Base-by-base conservation (phyloP, 2,888 invertebrate species). In the Lampropteryx suffumata region DNA sequence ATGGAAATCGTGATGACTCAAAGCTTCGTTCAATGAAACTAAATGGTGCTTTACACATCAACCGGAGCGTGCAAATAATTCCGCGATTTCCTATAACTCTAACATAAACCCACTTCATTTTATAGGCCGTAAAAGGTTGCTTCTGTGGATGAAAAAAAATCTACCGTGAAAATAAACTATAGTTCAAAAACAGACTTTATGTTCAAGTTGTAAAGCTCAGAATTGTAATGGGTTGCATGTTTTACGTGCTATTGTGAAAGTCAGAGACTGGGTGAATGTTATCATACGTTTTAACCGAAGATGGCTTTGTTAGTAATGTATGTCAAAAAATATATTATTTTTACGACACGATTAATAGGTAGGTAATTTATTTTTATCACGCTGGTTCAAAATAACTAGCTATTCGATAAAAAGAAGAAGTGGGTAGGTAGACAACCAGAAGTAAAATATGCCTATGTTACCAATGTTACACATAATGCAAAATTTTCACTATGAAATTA, bases 31-130 rank as follows among this genome's bases (percentile, higher is more conserved):
- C 41, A 46, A 32, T 39, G 29, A 35, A 52, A 41, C 45, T 45
- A 40, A 56, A 47, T 52, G 45, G 44, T 36, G 39, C 48, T 37
- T 49, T 50, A 45, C 49, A 48, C 39, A 50, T 50, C 45, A 35
- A 35, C 46, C 40, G 40, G 28, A 47, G 45, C 43, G 41, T 55
- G 39, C 50, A 54, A 49, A 57, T 46, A 50, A 54, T 54, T 35
- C 49, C 45, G 32, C 50, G 34, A 49, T 49, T 49, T 44, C 35
- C 45, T 34, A 50, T 50, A 32, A 13, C 52, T 39, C 49, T 50
- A 50, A 54, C 52, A 56, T 51, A 50, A 51, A 50, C 46, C 50
- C 37, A 60, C 58, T 58, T 50, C 53, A 50, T 54, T 63, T 61
- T 60, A 59, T 59, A 51, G 55, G 51, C 52, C 44, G 57, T 61